phyloP scores from a whole-genome alignment of 2,797 vertebrate genomes.

The Pristis pectinata region DNA sequence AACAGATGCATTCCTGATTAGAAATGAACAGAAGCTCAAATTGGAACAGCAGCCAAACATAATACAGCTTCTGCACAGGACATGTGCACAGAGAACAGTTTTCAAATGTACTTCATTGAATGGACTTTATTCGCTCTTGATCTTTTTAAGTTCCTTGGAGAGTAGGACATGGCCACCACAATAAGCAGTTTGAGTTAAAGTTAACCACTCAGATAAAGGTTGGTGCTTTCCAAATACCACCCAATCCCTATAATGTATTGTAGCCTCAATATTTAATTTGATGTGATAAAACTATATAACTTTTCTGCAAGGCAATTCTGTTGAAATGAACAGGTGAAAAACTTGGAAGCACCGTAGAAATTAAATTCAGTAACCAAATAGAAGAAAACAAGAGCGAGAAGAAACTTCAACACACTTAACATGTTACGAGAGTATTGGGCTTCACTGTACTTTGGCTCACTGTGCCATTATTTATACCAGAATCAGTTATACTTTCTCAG shows the following conservation, averaged over 20 bases:
- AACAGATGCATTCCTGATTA: background rate
- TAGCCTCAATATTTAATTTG: background rate
- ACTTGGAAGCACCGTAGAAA: background rate
- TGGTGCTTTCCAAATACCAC: background rate
- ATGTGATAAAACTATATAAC: background rate
- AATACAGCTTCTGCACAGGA: background rate
- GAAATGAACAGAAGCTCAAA: background rate
- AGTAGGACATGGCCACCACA: background rate
- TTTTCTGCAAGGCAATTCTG: background rate
- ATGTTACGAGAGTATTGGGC: background rate
- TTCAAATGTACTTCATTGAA: background rate
- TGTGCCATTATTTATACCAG: background rate
- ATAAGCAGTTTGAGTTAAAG: background rate
- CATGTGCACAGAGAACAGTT: background rate
- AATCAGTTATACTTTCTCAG: background rate
- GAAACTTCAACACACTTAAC: background rate
- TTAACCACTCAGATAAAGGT: background rate
- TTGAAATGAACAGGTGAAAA: background rate
- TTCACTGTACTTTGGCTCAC: background rate
- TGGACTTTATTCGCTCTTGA: constrained; percentile 6
- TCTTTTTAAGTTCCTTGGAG: background rate
- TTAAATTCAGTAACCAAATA: background rate
- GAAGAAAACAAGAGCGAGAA: background rate
- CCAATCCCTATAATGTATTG: background rate
- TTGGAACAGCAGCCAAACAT: background rate